These are phyloP conservation scores for Lasiurus borealis DNA, from an alignment of 2,113 vertebrate genomes.

Conservation along the genomic window DNA sequence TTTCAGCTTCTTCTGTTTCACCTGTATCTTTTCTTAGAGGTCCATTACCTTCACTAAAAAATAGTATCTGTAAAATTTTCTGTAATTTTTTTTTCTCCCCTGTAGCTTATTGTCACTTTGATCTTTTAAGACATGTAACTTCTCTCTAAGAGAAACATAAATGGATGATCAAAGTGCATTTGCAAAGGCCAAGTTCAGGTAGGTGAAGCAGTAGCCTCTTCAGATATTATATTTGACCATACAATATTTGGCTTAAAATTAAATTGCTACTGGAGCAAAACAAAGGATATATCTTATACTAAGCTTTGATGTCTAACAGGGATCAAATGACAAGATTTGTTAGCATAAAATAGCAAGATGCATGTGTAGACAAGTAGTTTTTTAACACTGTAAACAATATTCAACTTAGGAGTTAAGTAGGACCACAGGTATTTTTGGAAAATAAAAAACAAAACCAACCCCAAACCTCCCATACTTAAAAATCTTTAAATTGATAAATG, in stretches of 20 bases:
- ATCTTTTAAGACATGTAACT: constrained; percentile 89
- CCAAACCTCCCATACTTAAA: constrained; percentile 29
- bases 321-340: constrained; percentile 88
- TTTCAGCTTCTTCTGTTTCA: constrained; percentile 75
- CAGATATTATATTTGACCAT: constrained; percentile 80
- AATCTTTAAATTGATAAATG: constrained; percentile 60
- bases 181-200: constrained; percentile 85
- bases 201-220: constrained; percentile 82
- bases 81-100: constrained; percentile 86
- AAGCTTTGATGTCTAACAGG: constrained; percentile 83
- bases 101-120: constrained; percentile 91
- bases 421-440: not conserved
- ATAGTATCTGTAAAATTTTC: constrained; percentile 88
- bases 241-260: constrained; percentile 83
- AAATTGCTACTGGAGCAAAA: constrained; percentile 82
- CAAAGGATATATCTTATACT: constrained; percentile 84
- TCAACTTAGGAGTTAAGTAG: constrained; percentile 50
- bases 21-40: constrained; percentile 73
- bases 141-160: constrained; percentile 86
- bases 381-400: constrained; percentile 58
- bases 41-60: constrained; percentile 85
- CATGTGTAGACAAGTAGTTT: constrained; percentile 60
- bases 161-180: constrained; percentile 92
- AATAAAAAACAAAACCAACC: not conserved
- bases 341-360: constrained; percentile 86